These are phyloP conservation scores for Macquaria australasica DNA, from an alignment of 2,113 vertebrate genomes.

Conservation along the genomic window DNA sequence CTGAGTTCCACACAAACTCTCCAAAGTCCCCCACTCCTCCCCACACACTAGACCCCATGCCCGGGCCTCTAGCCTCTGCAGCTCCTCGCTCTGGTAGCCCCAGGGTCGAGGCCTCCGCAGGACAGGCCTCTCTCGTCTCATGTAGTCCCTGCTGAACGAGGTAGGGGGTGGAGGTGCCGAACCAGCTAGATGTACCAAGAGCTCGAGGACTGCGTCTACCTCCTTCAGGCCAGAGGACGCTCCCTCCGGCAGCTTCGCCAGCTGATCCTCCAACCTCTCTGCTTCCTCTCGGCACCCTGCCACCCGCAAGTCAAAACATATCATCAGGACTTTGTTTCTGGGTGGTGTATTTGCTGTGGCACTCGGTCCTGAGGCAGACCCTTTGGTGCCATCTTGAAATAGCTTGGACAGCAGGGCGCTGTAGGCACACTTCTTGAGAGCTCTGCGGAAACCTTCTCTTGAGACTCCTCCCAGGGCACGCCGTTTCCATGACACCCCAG, in stretches of 20 bases:
- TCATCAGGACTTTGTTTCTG: constrained; percentile 93
- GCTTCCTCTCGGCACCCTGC: constrained; percentile 90
- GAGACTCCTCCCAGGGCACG: constrained; percentile 77
- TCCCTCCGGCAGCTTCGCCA: constrained; percentile 84
- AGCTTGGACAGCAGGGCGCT: constrained; percentile 89
- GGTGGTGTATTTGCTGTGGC: constrained; percentile 82
- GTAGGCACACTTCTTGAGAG: constrained; percentile 88
- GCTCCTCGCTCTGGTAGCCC: constrained; percentile 90
- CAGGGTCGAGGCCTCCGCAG: constrained; percentile 86
- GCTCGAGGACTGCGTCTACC: constrained; percentile 87
- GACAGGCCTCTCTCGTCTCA: constrained; percentile 87
- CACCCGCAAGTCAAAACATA: constrained; percentile 94
- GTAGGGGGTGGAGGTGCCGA: constrained; percentile 86
- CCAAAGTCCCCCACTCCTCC: constrained; percentile 87
- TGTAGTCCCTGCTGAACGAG: constrained; percentile 89
- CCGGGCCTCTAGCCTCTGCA: constrained; percentile 89
- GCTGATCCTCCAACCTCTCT: constrained; percentile 90
- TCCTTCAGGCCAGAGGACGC: constrained; percentile 80
- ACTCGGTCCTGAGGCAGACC: not conserved
- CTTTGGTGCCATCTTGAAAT: constrained; percentile 86
- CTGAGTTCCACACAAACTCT: constrained; percentile 83
- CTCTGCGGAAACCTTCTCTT: constrained; percentile 82
- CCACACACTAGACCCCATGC: constrained; percentile 86
- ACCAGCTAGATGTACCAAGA: constrained; percentile 92
- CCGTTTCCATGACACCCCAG: constrained; percentile 87